Conservation (phyloP, 2,113 vertebrate genomes). For the Salvelinus namaycush region DNA sequence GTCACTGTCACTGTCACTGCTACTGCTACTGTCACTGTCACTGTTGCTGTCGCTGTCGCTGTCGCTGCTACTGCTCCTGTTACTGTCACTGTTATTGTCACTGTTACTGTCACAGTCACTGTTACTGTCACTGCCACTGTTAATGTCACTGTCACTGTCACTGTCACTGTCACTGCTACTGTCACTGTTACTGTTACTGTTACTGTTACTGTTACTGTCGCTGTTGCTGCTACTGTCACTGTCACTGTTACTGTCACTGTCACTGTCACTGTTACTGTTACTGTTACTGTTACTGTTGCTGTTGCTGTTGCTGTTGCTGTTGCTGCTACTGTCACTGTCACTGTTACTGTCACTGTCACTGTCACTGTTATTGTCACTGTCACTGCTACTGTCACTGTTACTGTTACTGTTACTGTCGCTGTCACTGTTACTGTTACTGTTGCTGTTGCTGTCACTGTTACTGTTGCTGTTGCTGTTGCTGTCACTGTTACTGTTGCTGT, state of each 20-base stretch:
- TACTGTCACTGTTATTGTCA: constrained; percentile 19
- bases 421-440: too few species aligned
- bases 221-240: too few species aligned
- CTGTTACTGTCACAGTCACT: background rate
- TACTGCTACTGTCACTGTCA: background rate
- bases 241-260: too few species aligned
- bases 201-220: background rate
- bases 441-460: too few species aligned
- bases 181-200: constrained; percentile 8
- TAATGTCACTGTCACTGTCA: too few species aligned
- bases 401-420: fast-evolving
- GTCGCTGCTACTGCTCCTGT: constrained; percentile 25
- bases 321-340: fast-evolving
- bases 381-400: too few species aligned
- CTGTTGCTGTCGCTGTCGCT: constrained; percentile 25
- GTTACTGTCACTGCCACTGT: constrained; percentile 45
- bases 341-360: fast-evolving
- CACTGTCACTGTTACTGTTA: fast-evolving
- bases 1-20: fast-evolving
- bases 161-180: constrained; percentile 23
- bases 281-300: fast-evolving
- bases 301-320: fast-evolving
- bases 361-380: too few species aligned
- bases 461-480: fast-evolving
- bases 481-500: fast-evolving